Base-by-base conservation (phyloP, 1,140 invertebrate species). In the Pristionchus pacificus region DNA sequence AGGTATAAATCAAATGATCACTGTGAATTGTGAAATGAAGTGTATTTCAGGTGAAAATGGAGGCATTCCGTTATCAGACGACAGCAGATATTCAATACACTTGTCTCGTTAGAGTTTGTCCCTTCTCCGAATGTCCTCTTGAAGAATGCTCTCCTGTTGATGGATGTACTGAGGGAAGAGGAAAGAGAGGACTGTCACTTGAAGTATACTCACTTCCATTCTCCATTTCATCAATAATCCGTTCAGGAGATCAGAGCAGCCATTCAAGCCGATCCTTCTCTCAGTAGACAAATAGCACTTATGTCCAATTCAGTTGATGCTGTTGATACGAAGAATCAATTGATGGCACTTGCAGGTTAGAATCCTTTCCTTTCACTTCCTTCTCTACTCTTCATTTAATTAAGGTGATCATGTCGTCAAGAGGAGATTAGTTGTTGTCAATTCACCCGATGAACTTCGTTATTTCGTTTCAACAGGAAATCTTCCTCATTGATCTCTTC, bases 51-150 rank as follows among this genome's bases (percentile, higher is more conserved):
- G 82, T 81, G 10, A 83, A 80, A 10, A 79, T 83, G 15, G 81
- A 83, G 61, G 71, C 81, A 29, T 83, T 83, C 73, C 77, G 81
- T 24, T 84, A 84, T 67, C 79, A 84, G 57, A 81, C 82, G 49
- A 84, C 81, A 28, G 76, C 79, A 24, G 79, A 84, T 61, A 74
- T 83, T 6, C 80, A 84, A 62, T 83, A 84, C 70, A 83, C 80
- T n/a, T 83, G 81, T 71, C 68, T 83, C 27, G 71, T 83, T 3
- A 60, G 81, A 62, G 71, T 84, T 27, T 83, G 81, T 70, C 82
- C 82, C 13, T 83, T 83, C 68, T 75, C 78, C 13, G 65, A 75
- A 30, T 83, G 81, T 70, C 80, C 82, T 2, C 6, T 49, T 10
- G 6, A 49, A 49, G 6, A 68, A 79, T 65, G 79, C 76, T 25